A percentile compares a stretch with the other conserved stretches of the same genome.
These are phyloP conservation scores for Macroteleia sp. DNA, from an alignment of 2,888 invertebrate species.

Conservation along the genomic window DNA sequence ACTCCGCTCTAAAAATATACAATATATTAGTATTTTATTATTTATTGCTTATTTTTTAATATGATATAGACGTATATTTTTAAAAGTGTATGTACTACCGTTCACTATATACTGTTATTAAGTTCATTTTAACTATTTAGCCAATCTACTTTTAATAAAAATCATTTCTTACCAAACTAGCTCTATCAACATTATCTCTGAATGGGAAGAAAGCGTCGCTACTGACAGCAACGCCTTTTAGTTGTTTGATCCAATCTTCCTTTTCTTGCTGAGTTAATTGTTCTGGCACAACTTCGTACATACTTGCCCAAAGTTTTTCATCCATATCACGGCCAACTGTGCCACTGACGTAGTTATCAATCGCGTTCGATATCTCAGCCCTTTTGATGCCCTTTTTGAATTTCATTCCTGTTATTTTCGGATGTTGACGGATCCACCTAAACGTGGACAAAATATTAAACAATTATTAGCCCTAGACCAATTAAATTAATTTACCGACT, in stretches of 20 bases:
- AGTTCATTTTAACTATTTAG: too few species aligned
- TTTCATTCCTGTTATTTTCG: slow-evolving; percentile 91
- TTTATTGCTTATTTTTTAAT: neutral
- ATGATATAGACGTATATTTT: neutral
- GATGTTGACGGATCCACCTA: slow-evolving; percentile 97
- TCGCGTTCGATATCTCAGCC: slow-evolving; percentile 96
- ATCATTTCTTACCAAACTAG: slow-evolving; percentile 88
- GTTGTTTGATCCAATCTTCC: slow-evolving; percentile 88
- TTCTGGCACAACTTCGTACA: slow-evolving; percentile 90
- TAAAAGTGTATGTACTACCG: too few species aligned
- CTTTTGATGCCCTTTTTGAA: slow-evolving; percentile 94
- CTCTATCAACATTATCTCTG: slow-evolving; percentile 97
- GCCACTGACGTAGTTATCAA: slow-evolving; percentile 97
- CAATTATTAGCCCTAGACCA: too few species aligned
- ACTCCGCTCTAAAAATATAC: slow-evolving; percentile 92
- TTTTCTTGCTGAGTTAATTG: slow-evolving; percentile 89
- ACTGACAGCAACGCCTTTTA: slow-evolving; percentile 90
- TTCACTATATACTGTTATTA: neutral
- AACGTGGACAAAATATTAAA: too few species aligned
- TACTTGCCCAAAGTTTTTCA: slow-evolving; percentile 88
- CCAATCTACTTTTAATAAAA: neutral
- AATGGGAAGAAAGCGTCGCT: slow-evolving; percentile 99
- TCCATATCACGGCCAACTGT: slow-evolving; percentile 96
- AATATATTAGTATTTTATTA: neutral
- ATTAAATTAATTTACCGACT: too few species aligned